These are phyloP conservation scores for Pyrrhura leucotis DNA, from an alignment of 2,797 vertebrate species.

Conservation along the genomic window DNA sequence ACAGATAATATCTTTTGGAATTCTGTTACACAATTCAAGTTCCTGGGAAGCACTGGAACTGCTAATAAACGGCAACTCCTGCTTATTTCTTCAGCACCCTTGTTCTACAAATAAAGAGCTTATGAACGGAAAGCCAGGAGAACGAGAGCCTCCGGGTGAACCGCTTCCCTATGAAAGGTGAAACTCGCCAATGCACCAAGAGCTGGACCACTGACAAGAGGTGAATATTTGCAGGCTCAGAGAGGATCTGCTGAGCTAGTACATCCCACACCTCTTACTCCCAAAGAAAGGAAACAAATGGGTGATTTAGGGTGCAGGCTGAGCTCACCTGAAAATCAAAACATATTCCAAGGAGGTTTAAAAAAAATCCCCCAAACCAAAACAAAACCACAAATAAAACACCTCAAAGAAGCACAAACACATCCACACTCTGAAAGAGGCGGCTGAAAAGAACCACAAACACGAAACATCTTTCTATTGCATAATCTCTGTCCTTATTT, in stretches of 20 bases:
- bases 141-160: background rate
- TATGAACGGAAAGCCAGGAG: background rate
- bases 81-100: background rate
- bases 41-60: background rate
- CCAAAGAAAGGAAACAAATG: background rate
- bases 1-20: background rate
- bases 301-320: background rate
- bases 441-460: background rate
- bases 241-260: background rate
- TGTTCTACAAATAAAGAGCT: background rate
- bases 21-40: background rate
- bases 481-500: background rate
- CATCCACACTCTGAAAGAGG: background rate
- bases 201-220: background rate
- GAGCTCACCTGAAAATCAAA: background rate
- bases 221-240: background rate
- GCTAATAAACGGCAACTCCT: background rate
- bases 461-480: background rate
- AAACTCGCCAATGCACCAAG: background rate
- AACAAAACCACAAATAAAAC: background rate
- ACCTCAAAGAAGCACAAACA: background rate
- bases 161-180: background rate
- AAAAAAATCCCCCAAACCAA: background rate
- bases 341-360: background rate
- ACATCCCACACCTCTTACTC: background rate